Conservation (phyloP, 1,140 invertebrate genomes). For the Dysdera silvatica region DNA sequence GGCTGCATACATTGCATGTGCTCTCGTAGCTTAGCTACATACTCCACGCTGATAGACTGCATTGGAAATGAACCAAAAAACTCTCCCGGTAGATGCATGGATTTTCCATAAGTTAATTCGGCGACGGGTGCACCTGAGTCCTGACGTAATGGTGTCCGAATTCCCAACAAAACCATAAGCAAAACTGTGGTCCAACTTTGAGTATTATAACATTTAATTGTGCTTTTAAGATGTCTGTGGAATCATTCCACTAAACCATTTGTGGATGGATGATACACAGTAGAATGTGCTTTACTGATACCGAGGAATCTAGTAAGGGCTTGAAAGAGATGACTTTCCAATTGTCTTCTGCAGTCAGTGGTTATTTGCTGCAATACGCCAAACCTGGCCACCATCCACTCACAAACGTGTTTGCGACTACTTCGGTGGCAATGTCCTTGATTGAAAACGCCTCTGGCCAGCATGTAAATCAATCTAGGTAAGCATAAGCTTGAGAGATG, state of each 20-base stretch:
- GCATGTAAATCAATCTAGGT: slow-evolving; percentile 44
- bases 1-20: not conserved
- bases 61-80: slow-evolving; percentile 10
- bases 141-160: slow-evolving; percentile 23
- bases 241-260: slow-evolving; percentile 42
- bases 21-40: not conserved
- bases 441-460: slow-evolving; percentile 45
- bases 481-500: slow-evolving; percentile 35
- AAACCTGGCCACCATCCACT: slow-evolving; percentile 39
- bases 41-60: no score
- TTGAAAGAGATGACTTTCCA: slow-evolving; percentile 32
- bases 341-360: slow-evolving; percentile 46
- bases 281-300: not conserved
- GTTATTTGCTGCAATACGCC: slow-evolving; percentile 36
- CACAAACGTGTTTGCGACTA: slow-evolving; percentile 38
- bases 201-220: slow-evolving; percentile 20
- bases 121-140: no score
- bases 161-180: slow-evolving; percentile 41
- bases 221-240: slow-evolving; percentile 44
- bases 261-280: slow-evolving; percentile 35
- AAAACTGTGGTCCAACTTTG: not conserved
- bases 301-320: not conserved
- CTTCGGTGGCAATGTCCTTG: slow-evolving; percentile 39
- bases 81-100: slow-evolving; percentile 27
- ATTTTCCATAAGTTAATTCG: slow-evolving; percentile 30